A percentile compares a stretch with the other conserved stretches of the same genome.
Evolutionary conservation across 2,113 vertebrate species (phyloP).

Genomic region (Buteo buteo): DNA sequence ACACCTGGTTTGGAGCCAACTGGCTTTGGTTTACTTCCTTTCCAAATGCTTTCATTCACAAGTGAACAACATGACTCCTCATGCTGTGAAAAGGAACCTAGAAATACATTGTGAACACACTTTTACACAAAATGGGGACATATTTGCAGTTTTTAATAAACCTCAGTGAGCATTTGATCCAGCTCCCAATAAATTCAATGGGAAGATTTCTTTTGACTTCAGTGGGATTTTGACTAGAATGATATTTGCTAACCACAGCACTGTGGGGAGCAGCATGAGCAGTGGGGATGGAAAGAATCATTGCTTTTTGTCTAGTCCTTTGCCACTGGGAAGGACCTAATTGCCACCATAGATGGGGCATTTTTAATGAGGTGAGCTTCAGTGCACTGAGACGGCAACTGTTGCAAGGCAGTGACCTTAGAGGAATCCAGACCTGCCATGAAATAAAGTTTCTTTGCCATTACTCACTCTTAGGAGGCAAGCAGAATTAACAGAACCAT

Average conservation of each 20-base stretch:
- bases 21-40: constrained; percentile 60
- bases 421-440: neutral
- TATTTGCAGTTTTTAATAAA: neutral
- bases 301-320: neutral
- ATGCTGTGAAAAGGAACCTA: neutral
- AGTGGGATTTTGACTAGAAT: neutral
- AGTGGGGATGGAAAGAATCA: accelerated
- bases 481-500: neutral
- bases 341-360: neutral
- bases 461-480: neutral
- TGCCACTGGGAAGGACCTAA: neutral
- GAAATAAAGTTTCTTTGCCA: neutral
- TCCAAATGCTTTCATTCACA: constrained; percentile 65
- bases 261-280: neutral
- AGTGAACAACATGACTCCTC: constrained; percentile 20
- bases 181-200: neutral
- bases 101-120: neutral
- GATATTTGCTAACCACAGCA: neutral
- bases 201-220: neutral
- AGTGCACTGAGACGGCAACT: neutral
- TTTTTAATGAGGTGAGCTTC: neutral
- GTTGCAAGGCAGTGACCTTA: neutral
- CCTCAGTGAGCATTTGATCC: neutral
- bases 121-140: neutral
- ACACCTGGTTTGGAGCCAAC: constrained; percentile 57